Conservation (phyloP, 2,113 vertebrate genomes). For the Candoia aspera region DNA sequence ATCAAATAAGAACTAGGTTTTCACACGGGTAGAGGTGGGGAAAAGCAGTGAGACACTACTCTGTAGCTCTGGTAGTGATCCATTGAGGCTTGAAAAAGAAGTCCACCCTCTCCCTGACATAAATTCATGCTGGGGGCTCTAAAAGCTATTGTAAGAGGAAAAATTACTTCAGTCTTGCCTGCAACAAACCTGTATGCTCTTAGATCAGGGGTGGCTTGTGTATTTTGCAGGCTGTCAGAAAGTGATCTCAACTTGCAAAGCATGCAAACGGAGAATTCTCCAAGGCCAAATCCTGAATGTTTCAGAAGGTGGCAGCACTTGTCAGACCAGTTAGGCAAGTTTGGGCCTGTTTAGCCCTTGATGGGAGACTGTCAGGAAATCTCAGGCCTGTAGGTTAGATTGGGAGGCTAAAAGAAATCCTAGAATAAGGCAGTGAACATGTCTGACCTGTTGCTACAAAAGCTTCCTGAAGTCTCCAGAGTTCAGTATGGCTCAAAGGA, state of each 20-base stretch:
- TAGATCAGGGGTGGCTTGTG: not conserved
- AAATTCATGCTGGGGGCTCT: not conserved
- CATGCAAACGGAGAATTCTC: not conserved
- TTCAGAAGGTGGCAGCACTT: not conserved
- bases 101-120: not conserved
- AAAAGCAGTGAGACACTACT: not conserved
- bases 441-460: not conserved
- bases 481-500: not conserved
- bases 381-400: not conserved
- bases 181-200: not conserved
- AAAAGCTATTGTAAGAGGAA: not conserved
- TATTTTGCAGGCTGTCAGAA: not conserved
- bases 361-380: not conserved
- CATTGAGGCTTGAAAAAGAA: not conserved
- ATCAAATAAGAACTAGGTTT: not conserved
- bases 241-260: not conserved
- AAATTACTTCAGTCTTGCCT: not conserved
- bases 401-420: not conserved
- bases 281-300: not conserved
- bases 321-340: not conserved
- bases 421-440: not conserved
- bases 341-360: not conserved
- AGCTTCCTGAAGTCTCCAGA: not conserved
- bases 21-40: not conserved
- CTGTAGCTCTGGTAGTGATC: not conserved